Percentiles rank a stretch among this genome's conserved stretches.
phyloP scores from a whole-genome alignment of 1,140 invertebrate genomes.

The Paraescarpia echinospica region DNA sequence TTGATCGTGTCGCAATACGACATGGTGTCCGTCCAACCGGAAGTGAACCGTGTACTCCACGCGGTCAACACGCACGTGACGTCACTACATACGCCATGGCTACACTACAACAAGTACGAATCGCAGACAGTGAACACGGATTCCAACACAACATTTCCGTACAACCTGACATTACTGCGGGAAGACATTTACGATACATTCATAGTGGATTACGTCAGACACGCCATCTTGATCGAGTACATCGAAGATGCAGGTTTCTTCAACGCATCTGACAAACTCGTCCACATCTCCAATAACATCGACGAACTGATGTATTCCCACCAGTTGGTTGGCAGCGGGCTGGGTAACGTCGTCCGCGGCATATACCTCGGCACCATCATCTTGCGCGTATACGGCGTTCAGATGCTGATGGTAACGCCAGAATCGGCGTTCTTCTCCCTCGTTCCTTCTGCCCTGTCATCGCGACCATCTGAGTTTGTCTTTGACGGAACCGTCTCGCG shows the following conservation, averaged over 20 bases:
- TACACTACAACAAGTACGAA: neutral
- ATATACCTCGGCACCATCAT: neutral
- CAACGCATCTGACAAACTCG: neutral
- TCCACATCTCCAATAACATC: neutral
- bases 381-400: constrained; percentile 8
- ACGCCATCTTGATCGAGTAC: neutral
- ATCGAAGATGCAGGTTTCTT: constrained; percentile 16
- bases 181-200: constrained; percentile 1
- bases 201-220: neutral
- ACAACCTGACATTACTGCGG: neutral
- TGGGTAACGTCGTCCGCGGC: neutral
- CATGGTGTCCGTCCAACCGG: constrained; percentile 15
- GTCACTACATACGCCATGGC: neutral
- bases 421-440: neutral
- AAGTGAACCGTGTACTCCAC: constrained; percentile 11
- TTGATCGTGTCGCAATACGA: neutral
- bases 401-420: neutral
- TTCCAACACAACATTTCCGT: neutral
- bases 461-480: neutral
- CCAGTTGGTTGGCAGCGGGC: neutral
- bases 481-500: neutral
- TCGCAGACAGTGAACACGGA: neutral
- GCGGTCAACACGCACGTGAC: neutral
- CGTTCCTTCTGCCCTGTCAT: neutral
- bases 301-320: neutral